A percentile compares a stretch with the other conserved stretches of the same genome.
Conservation (phyloP, 2,113 vertebrate genomes). For the Machaerirhynchus nigripectus region DNA sequence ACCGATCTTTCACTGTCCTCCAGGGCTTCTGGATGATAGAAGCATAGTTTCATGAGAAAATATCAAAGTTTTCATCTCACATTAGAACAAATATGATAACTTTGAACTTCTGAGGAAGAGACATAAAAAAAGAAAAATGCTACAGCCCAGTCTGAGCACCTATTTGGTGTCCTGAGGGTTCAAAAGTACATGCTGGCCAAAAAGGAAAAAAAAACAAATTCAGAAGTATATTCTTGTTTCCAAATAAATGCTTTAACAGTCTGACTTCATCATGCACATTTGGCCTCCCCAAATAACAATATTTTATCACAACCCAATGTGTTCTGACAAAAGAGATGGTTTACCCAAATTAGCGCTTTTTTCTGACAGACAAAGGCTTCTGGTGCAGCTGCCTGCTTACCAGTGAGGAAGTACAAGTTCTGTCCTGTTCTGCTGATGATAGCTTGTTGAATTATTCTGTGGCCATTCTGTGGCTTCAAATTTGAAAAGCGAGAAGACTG, state of each 20-base stretch:
- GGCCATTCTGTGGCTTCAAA: background rate
- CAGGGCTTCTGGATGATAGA: background rate
- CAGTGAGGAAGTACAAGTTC: background rate
- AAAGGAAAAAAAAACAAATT: accelerated
- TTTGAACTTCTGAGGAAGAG: background rate
- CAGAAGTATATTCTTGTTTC: background rate
- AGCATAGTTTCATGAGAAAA: background rate
- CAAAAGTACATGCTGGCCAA: background rate
- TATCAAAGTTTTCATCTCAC: background rate
- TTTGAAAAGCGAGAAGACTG: accelerated
- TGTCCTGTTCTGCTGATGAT: background rate
- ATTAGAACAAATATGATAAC: background rate
- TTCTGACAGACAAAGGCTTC: background rate
- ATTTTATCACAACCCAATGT: accelerated
- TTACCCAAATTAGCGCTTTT: background rate
- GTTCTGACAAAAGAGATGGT: background rate
- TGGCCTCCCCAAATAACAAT: background rate
- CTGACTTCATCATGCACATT: background rate
- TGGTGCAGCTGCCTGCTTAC: background rate
- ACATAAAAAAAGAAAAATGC: background rate
- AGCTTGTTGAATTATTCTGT: too few species aligned
- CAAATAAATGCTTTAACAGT: background rate
- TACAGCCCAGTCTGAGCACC: background rate
- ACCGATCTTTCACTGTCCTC: background rate
- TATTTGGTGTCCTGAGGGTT: background rate